These are phyloP conservation scores for Molanna angustata DNA, from an alignment of 2,888 invertebrate species.

Conservation along the genomic window DNA sequence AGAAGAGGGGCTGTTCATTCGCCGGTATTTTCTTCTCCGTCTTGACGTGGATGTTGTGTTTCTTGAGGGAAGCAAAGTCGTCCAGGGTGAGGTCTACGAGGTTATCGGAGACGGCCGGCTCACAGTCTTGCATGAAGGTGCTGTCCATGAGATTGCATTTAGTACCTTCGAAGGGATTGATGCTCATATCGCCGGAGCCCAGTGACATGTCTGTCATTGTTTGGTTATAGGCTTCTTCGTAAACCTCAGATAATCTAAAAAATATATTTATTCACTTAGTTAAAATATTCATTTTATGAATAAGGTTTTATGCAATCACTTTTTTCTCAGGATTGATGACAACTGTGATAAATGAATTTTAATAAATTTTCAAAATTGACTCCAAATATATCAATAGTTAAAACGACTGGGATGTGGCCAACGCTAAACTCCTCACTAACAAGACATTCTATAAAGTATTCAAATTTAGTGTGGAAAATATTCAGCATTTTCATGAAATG, in stretches of 20 bases:
- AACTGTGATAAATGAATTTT: no score
- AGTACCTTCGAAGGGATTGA: conserved; percentile 51
- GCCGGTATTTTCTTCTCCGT: conserved; percentile 20
- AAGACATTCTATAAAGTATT: no score
- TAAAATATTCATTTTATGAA: no score
- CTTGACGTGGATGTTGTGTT: conserved; percentile 45
- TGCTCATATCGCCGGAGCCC: conserved; percentile 46
- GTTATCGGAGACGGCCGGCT: conserved; percentile 47
- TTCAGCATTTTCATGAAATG: no score
- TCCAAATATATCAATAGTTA: no score
- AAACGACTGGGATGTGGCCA: no score
- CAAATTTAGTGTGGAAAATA: no score
- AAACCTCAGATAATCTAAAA: conserved; percentile 26
- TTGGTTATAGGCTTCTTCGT: conserved; percentile 40
- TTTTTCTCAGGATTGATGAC: no score
- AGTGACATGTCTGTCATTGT: conserved; percentile 55
- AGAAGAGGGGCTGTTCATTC: conserved; percentile 44
- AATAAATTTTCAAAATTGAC: no score
- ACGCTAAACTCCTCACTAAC: no score
- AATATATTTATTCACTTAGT: no score
- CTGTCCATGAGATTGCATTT: conserved; percentile 45
- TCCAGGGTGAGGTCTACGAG: conserved; percentile 48
- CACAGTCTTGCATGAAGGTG: conserved; percentile 43
- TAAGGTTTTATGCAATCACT: no score
- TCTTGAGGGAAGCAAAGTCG: conserved; percentile 50